phyloP scores from a whole-genome alignment of 2,888 invertebrate genomes.

The Dusona sp. region DNA sequence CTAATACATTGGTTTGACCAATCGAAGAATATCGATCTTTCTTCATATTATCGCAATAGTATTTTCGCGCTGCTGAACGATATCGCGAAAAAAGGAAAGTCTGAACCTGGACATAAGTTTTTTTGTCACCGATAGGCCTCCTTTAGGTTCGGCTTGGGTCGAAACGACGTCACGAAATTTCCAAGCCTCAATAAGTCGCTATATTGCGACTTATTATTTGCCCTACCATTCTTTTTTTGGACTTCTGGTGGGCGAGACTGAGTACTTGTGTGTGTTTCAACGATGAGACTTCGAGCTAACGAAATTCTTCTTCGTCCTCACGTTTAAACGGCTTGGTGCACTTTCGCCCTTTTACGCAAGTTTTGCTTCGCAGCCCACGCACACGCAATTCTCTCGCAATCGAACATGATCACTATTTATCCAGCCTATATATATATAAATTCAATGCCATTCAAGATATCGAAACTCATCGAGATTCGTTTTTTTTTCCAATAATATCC shows the following conservation, averaged over 20 bases:
- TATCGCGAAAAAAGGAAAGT: background rate
- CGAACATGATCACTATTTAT: constrained; percentile 24
- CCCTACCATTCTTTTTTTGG: constrained; percentile 19
- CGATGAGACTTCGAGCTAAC: background rate
- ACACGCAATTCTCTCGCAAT: constrained; percentile 22
- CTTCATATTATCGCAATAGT: background rate
- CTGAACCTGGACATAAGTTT: constrained; percentile 3
- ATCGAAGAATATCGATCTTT: background rate
- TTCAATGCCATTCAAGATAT: constrained; percentile 1
- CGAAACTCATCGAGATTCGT: constrained; percentile 12
- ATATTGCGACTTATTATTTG: constrained; percentile 12
- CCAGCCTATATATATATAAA: constrained; percentile 32
- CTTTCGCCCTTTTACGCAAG: constrained; percentile 21
- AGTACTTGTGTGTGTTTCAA: constrained; percentile 10
- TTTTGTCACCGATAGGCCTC: constrained; percentile 7
- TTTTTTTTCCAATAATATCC: constrained; percentile 17
- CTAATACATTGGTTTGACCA: background rate
- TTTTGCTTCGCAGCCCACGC: constrained; percentile 20
- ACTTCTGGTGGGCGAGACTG: constrained; percentile 26
- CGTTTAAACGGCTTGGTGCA: constrained; percentile 26
- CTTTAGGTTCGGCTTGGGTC: constrained; percentile 1
- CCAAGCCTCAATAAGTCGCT: constrained; percentile 11
- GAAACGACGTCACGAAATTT: constrained; percentile 31
- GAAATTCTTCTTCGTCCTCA: constrained; percentile 10
- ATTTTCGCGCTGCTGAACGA: background rate